phyloP scores from a whole-genome alignment of 2,113 vertebrate genomes.

The Cyphomyrus plagiostoma region DNA sequence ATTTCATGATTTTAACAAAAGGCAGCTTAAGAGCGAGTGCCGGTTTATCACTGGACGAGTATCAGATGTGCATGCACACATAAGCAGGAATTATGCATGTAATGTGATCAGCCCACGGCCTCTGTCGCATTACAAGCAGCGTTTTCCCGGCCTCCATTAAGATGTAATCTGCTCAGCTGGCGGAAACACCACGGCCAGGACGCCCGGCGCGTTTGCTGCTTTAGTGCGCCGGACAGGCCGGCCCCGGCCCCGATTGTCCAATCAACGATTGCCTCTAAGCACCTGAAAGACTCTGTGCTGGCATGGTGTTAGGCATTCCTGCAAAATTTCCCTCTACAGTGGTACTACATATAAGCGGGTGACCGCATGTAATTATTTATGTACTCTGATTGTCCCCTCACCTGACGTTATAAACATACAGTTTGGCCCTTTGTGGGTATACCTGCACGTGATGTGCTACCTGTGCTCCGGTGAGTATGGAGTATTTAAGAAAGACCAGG shows the following conservation, averaged over 20 bases:
- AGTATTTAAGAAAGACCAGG: background rate
- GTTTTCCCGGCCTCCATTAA: constrained; percentile 29
- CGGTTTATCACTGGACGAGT: background rate
- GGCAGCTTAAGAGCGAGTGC: constrained; percentile 20
- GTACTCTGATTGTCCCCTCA: constrained; percentile 21
- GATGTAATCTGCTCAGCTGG: constrained; percentile 29
- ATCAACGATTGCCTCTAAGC: constrained; percentile 21
- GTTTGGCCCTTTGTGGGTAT: constrained; percentile 28
- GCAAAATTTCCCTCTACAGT: constrained; percentile 42
- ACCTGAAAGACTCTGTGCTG: constrained; percentile 34
- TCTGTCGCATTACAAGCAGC: constrained; percentile 24
- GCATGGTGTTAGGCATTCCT: constrained; percentile 41
- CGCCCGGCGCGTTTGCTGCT: background rate
- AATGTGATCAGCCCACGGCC: constrained; percentile 12
- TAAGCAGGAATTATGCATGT: constrained; percentile 23
- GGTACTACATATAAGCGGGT: constrained; percentile 42
- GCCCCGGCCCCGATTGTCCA: background rate
- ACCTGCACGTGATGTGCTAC: constrained; percentile 24
- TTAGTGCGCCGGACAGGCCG: constrained; percentile 31
- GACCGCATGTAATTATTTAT: constrained; percentile 18
- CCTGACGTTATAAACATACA: constrained; percentile 16
- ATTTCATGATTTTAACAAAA: background rate
- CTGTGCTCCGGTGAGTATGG: background rate
- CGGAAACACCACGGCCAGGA: constrained; percentile 29
- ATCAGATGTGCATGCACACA: background rate